Conservation (phyloP, 2,888 invertebrate species). For the Aleiodes testaceus region DNA sequence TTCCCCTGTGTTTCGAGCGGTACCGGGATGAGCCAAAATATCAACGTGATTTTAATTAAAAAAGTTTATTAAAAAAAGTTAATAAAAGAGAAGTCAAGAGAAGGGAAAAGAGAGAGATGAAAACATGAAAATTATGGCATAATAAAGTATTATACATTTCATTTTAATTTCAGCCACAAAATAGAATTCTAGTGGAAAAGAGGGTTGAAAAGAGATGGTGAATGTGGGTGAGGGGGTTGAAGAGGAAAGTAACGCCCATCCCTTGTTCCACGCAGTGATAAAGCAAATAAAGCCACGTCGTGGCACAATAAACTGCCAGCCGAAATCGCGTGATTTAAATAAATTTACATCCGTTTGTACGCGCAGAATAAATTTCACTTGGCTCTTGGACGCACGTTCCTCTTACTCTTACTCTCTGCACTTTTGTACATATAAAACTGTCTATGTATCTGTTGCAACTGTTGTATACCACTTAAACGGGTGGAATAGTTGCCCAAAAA, state of each 20-base stretch:
- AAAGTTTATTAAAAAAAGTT: constrained; percentile 18
- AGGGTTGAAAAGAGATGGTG: background rate
- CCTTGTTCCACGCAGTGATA: constrained; percentile 69
- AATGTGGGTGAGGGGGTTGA: background rate
- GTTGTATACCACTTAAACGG: constrained; percentile 35
- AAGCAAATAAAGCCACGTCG: constrained; percentile 70
- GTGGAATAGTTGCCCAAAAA: constrained; percentile 61
- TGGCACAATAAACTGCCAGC: constrained; percentile 69
- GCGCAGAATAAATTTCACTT: constrained; percentile 50
- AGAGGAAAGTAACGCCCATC: constrained; percentile 65
- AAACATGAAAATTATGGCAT: constrained; percentile 23
- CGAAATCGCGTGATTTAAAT: constrained; percentile 71
- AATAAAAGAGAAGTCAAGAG: constrained; percentile 1
- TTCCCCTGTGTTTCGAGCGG: background rate
- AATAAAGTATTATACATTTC: constrained; percentile 38
- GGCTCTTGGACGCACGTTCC: constrained; percentile 43
- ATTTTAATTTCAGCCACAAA: constrained; percentile 68
- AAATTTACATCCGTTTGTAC: constrained; percentile 70
- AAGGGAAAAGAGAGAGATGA: background rate
- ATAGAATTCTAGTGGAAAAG: constrained; percentile 59
- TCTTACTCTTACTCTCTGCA: constrained; percentile 43
- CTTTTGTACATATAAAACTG: constrained; percentile 31
- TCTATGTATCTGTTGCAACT: constrained; percentile 15
- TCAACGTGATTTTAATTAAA: constrained; percentile 13
- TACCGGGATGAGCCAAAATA: background rate